Evolutionary conservation across 2,797 vertebrate species (phyloP).

Genomic region (Gallinago nigripennis): DNA sequence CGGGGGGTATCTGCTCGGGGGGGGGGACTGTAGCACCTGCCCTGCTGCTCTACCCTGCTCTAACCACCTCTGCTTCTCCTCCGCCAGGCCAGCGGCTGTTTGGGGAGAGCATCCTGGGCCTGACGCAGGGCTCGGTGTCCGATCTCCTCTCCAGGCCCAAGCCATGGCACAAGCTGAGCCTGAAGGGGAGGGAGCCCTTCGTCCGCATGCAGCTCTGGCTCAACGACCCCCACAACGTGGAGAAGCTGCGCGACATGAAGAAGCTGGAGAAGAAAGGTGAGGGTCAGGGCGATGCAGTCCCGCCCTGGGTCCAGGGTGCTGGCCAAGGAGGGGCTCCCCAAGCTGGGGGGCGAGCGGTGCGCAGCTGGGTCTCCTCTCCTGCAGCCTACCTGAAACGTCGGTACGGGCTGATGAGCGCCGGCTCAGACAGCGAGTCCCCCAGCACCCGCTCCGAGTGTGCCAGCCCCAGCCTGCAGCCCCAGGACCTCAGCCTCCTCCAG

Average conservation of each 20-base stretch:
- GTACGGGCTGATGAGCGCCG: constrained; percentile 90
- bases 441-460: constrained; percentile 87
- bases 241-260: constrained; percentile 96
- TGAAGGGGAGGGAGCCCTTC: constrained; percentile 97
- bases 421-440: constrained; percentile 94
- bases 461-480: constrained; percentile 85
- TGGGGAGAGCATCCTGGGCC: constrained; percentile 94
- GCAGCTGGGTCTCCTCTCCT: constrained; percentile 39
- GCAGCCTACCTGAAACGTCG: constrained; percentile 95
- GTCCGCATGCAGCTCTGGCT: constrained; percentile 99
- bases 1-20: background rate
- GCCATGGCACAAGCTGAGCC: constrained; percentile 97
- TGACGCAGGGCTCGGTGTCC: constrained; percentile 97
- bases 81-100: constrained; percentile 92
- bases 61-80: constrained; percentile 54
- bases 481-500: constrained; percentile 91
- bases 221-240: constrained; percentile 94
- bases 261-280: constrained; percentile 98
- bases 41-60: background rate
- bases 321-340: rapidly evolving
- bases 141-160: constrained; percentile 97
- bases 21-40: background rate
- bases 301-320: rapidly evolving
- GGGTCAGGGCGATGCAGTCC: background rate
- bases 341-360: background rate